Evolutionary conservation across 2,888 invertebrate species (phyloP), one percentile per base, ranked within the genome.

Genomic region (Brenthis daphne): DNA sequence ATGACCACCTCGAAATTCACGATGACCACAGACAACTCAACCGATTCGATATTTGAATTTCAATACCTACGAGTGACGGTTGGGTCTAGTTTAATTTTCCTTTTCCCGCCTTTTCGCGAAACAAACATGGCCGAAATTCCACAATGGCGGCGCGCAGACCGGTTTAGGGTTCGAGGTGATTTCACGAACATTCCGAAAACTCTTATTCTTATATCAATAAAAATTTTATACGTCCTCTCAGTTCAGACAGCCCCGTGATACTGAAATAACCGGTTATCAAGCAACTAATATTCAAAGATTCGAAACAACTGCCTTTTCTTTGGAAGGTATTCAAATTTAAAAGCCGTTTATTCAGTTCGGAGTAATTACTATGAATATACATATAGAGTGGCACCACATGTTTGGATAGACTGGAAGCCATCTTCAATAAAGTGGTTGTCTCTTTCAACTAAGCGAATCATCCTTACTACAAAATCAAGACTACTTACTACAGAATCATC

Each of bases 101-200:
- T 82, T 82, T 85, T 85, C 81, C 85, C 83, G 85, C 84, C 85
- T 85, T 88, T 88, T 87, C 85, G 77, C 78, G 82, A 82, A 83
- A 85, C 85, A 83, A 89, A 89, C 83, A 90, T 89, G 89, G 89
- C 88, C 88, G 90, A 90, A 90, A 86, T 87, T 85, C 83, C 81
- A 82, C 85, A 82, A 88, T 88, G 88, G 88, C 86, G 69, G 68
- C 70, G 86, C 82, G 74, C 73, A 82, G 64, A 87, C 89, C 87
- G 88, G 89, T 89, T 87, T 83, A 75, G 75, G 79, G 78, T 77
- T 79, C 77, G 80, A 73, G 69, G 74, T 79, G 77, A 83, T 85
- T 87, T 86, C 78, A 85, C 86, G 84, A 86, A 79, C 75, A 74
- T 77, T 79, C 79, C 80, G 77, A 81, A 79, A 80, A 79, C 78